Base-by-base conservation (phyloP, 2,113 vertebrate genomes). In the Carassius auratus region DNA sequence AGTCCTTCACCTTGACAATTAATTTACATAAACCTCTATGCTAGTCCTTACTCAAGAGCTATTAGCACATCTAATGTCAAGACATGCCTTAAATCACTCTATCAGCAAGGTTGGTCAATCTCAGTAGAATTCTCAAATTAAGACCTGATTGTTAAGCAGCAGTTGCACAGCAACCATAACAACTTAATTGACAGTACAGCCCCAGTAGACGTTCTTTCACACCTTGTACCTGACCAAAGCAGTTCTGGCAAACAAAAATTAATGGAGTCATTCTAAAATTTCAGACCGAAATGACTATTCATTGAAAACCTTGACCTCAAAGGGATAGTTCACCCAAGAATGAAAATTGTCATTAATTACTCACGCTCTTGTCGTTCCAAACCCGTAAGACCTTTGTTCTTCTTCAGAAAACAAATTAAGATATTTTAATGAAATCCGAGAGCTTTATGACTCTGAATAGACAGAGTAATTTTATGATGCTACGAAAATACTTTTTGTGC, bases 111-210 rank as follows among this genome's bases (percentile, higher is more conserved):
- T 45, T 84, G 59, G 15, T 66, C 30, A n/a, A 74, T 50, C 69
- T 45, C 59, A 48, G 69, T 26, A 76, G 5, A 79, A 30, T 77
- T 45, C n/a, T 50, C 15, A 85, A 80, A 85, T 80, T 85, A 85
- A 85, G 84, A 69, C 33, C 21, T 85, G 78, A 66, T 64, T 61
- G 76, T 77, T 79, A 64, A 66, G 78, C 61, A 64, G 59, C 78
- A 21, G 80, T 33, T 33, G 64, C 42, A 69, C 8, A 33, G 42
- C 42, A 69, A 52, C 42, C 8, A 17, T 81, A 36, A 52, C n/a
- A 4, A 69, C 62, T 55, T 52, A 81, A 69, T 81, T n/a, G 73
- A 81, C 61, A 26, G n/a, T 17, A 52, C 42, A 68, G 17, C 26
- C 45, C 45, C 80, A 13, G 45, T 50, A 52, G 80, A 33, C 45